Percentiles rank a stretch among this genome's conserved stretches.
These are phyloP conservation scores for Leptura quadrifasciata DNA, from an alignment of 2,888 invertebrate species.

Conservation along the genomic window DNA sequence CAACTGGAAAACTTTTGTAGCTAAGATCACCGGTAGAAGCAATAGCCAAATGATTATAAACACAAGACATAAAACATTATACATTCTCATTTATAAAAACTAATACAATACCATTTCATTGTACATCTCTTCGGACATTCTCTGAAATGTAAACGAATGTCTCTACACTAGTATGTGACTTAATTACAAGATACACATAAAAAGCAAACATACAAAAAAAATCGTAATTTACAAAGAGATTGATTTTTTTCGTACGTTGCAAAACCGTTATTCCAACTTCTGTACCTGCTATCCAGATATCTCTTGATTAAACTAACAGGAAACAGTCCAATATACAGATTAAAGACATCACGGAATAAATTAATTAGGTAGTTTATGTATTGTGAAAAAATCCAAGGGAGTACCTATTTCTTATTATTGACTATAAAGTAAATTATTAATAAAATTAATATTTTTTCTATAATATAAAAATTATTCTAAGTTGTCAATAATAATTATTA, in stretches of 20 bases:
- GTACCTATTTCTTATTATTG: too few relatives aligned
- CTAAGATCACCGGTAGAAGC: constrained; percentile 55
- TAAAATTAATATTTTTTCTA: too few relatives aligned
- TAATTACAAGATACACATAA: constrained; percentile 34
- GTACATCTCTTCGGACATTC: constrained; percentile 89
- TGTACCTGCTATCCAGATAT: constrained; percentile 1
- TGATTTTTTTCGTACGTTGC: constrained; percentile 25
- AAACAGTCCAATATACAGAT: not conserved
- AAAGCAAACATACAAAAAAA: constrained; percentile 32
- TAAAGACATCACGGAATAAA: not conserved
- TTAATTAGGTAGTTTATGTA: not conserved
- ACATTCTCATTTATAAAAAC: constrained; percentile 67
- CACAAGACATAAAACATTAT: constrained; percentile 63
- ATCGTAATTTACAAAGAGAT: constrained; percentile 13
- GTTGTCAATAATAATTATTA: too few relatives aligned
- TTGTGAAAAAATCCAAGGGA: too few relatives aligned
- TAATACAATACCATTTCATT: constrained; percentile 86
- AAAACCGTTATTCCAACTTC: not conserved
- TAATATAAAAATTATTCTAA: too few relatives aligned
- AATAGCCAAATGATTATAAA: constrained; percentile 49
- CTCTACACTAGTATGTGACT: constrained; percentile 62
- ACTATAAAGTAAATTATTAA: too few relatives aligned
- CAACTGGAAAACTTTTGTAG: constrained; percentile 21
- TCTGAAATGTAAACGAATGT: constrained; percentile 81
- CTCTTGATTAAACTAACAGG: not conserved